Evolutionary conservation across 1,140 invertebrate species (phyloP), one percentile per base, ranked within the genome.

Genomic region (Bombus ignitus): DNA sequence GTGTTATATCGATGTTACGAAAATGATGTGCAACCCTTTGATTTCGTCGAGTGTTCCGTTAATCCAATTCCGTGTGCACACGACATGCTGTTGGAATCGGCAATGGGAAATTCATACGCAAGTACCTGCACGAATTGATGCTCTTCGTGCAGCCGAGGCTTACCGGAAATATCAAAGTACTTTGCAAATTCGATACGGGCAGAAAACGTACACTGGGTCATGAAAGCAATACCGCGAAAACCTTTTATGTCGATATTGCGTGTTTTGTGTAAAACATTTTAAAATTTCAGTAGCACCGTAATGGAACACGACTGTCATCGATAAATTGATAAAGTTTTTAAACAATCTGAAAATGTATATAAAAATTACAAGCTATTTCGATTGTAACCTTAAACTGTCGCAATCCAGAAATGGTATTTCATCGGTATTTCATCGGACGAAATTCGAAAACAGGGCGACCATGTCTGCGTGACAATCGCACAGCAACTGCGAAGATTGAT

Each of bases 401-500:
- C 32, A 68, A 37, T 66, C 1, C 18, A 35, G 32, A 39, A 39
- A 39, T 25, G 37, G 22, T 8, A 42, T 74, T 74, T 74, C 59
- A 13, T 62, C 59, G 59, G 59, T 53, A 53, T 53, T 53, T 53
- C 65, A 32, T 44, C 71, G 28, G 28, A 9, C 28, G 71, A 15
- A 28, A n/a, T 15, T 73, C 71, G 22, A 73, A 37, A 42, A n/a
- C 8, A 44, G 22, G 22, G 39, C n/a, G 42, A 73, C 65, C 32
- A 28, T 57, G n/a, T 53, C 37, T 4, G 5, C 6, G 28, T 10
- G 9, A 42, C 28, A 37, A 18, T 47, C 15, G 32, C 12, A 10
- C n/a, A 18, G 32, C 42, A 66, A 18, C 42, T 25, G 28, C 28
- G 47, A 42, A 81, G 70, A 73, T 81, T 42, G 80, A 74, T 70